A percentile compares a stretch with the other conserved stretches of the same genome.
phyloP scores from a whole-genome alignment of 2,113 vertebrate species.

The Atherinomorus stipes region DNA sequence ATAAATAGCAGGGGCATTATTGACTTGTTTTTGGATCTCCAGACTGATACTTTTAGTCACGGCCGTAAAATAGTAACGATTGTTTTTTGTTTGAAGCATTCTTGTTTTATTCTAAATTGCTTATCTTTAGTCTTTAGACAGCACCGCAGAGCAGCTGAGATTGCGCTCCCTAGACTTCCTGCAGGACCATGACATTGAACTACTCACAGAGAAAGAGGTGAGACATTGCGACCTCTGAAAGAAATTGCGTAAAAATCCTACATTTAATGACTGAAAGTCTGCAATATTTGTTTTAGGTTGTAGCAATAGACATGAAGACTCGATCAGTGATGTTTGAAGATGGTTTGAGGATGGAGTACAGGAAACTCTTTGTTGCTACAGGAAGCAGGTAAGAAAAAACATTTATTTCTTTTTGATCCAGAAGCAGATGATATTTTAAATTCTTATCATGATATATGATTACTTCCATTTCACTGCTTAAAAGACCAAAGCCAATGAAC shows the following conservation, averaged over 20 bases:
- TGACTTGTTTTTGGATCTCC: background rate
- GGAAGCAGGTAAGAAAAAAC: conserved; percentile 89
- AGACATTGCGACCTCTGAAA: conserved; percentile 11
- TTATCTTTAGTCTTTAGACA: conserved; percentile 90
- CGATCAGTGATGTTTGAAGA: conserved; percentile 92
- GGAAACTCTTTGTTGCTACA: conserved; percentile 93
- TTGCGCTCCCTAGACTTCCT: conserved; percentile 94
- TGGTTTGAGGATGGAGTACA: conserved; percentile 95
- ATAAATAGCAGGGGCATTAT: background rate
- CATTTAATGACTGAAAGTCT: background rate
- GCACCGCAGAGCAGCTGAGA: conserved; percentile 92
- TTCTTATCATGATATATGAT: background rate
- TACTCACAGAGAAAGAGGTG: conserved; percentile 95
- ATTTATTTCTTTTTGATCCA: background rate
- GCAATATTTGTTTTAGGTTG: conserved; percentile 80
- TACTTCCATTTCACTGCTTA: conserved; percentile 19
- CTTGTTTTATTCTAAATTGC: conserved; percentile 35
- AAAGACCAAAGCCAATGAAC: conserved; percentile 91
- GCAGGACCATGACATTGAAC: conserved; percentile 91
- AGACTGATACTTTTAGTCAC: background rate
- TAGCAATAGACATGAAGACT: conserved; percentile 90
- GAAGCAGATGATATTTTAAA: background rate
- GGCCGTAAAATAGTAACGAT: background rate
- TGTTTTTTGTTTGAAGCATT: background rate
- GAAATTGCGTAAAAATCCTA: background rate